A percentile compares a stretch with the other conserved stretches of the same genome.
Evolutionary conservation across 2,113 vertebrate species (phyloP).

Genomic region (Salvelinus fontinalis): DNA sequence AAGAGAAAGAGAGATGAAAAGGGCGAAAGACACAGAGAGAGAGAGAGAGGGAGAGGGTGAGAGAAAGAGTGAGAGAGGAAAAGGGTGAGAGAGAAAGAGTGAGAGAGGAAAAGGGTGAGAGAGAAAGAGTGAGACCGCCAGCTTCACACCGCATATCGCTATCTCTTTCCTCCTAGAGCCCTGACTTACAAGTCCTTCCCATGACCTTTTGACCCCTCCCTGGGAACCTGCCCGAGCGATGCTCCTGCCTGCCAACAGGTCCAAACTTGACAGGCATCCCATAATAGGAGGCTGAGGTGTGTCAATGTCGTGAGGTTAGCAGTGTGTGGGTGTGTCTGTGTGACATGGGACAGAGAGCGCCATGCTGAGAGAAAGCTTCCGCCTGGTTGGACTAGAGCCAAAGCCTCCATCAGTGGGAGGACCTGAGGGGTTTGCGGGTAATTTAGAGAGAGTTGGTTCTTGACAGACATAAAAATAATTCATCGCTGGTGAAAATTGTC

Average conservation of each 20-base stretch:
- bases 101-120: not conserved
- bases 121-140: not conserved
- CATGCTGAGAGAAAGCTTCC: slow-evolving; percentile 38
- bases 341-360: not conserved
- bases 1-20: no score
- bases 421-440: slow-evolving; percentile 35
- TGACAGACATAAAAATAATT: slow-evolving; percentile 57
- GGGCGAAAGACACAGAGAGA: not conserved
- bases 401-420: slow-evolving; percentile 51
- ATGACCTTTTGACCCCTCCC: slow-evolving; percentile 36
- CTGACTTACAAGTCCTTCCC: slow-evolving; percentile 21
- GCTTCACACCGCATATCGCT: not conserved
- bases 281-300: slow-evolving; percentile 50
- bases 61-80: not conserved
- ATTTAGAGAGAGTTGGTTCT: no score
- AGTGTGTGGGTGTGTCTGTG: not conserved
- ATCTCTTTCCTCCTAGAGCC: slow-evolving; percentile 2
- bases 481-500: slow-evolving; percentile 51
- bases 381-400: slow-evolving; percentile 62
- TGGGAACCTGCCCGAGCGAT: slow-evolving; percentile 32
- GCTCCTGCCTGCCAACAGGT: slow-evolving; percentile 18
- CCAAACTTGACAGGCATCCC: slow-evolving; percentile 25
- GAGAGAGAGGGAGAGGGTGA: no score
- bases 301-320: slow-evolving; percentile 35
- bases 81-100: not conserved